Percentiles rank a stretch among this genome's conserved stretches.
Evolutionary conservation across 2,113 vertebrate genomes (phyloP).

Genomic region (Dinomys branickii): DNA sequence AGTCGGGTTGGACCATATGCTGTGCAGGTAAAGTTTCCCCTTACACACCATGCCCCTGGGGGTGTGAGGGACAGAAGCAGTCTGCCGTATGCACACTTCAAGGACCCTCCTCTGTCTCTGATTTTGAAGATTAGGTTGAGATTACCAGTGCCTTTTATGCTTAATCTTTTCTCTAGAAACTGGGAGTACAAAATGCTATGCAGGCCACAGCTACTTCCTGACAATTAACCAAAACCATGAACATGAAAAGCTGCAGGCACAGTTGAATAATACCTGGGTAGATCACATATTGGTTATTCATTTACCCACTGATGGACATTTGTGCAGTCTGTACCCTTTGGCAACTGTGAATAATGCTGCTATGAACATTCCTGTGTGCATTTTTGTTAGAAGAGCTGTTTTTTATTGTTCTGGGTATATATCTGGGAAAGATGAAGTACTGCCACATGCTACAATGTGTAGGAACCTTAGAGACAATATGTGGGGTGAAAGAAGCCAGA

Average conservation of each 20-base stretch:
- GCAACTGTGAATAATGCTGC: neutral
- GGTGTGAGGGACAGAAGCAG: fast-evolving
- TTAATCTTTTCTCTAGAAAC: neutral
- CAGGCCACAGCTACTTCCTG: neutral
- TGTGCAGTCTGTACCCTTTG: neutral
- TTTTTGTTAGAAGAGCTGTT: neutral
- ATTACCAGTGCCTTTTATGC: neutral
- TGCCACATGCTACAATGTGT: fast-evolving
- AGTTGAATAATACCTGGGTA: neutral
- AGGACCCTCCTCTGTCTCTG: neutral
- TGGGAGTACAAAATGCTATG: neutral
- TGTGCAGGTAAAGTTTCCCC: neutral
- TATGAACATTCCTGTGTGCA: neutral
- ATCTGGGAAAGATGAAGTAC: neutral
- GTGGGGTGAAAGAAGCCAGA: neutral
- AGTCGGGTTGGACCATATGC: neutral
- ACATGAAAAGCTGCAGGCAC: fast-evolving
- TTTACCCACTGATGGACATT: neutral
- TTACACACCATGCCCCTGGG: fast-evolving
- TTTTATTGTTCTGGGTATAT: neutral
- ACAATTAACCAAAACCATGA: neutral
- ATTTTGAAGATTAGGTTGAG: neutral
- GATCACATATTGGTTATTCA: neutral
- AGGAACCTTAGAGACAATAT: neutral
- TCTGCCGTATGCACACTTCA: neutral